A percentile compares a stretch with the other conserved stretches of the same genome.
Evolutionary conservation across 2,113 vertebrate genomes (phyloP).

Genomic region (Leuciscus idus): DNA sequence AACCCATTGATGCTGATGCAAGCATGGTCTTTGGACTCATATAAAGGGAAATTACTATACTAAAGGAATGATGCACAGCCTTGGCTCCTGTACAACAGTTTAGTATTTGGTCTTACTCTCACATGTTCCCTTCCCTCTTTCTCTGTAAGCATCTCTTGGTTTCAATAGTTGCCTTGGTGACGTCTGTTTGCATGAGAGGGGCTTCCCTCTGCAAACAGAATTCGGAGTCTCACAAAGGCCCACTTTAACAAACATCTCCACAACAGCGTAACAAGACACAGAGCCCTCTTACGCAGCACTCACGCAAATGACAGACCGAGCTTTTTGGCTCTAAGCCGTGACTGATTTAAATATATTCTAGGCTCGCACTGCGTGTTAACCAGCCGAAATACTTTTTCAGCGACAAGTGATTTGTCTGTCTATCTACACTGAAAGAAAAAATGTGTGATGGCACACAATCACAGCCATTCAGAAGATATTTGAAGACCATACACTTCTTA

Average conservation of each 20-base stretch:
- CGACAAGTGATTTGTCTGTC: constrained; percentile 8
- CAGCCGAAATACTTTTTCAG: background rate
- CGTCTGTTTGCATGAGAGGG: background rate
- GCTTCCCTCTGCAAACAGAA: constrained; percentile 31
- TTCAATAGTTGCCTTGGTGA: constrained; percentile 38
- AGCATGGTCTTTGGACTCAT: constrained; percentile 6
- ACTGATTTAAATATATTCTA: constrained; percentile 18
- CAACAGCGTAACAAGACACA: constrained; percentile 19
- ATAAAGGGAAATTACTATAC: constrained; percentile 14
- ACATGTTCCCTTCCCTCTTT: background rate
- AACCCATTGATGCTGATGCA: constrained; percentile 5
- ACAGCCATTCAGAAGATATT: constrained; percentile 3
- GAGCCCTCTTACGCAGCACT: constrained; percentile 24
- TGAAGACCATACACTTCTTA: background rate
- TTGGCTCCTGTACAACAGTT: constrained; percentile 2
- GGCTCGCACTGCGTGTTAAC: background rate
- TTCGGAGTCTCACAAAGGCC: constrained; percentile 8
- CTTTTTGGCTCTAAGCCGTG: background rate
- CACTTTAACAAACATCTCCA: constrained; percentile 14
- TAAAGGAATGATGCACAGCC: constrained; percentile 7
- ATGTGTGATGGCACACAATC: background rate
- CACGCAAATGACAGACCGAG: background rate
- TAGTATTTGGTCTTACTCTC: background rate
- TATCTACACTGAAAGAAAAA: background rate
- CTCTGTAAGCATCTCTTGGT: constrained; percentile 2